A percentile compares a stretch with the other conserved stretches of the same genome.
Conservation (phyloP, 2,797 vertebrate genomes). For the Scyliorhinus canicula region DNA sequence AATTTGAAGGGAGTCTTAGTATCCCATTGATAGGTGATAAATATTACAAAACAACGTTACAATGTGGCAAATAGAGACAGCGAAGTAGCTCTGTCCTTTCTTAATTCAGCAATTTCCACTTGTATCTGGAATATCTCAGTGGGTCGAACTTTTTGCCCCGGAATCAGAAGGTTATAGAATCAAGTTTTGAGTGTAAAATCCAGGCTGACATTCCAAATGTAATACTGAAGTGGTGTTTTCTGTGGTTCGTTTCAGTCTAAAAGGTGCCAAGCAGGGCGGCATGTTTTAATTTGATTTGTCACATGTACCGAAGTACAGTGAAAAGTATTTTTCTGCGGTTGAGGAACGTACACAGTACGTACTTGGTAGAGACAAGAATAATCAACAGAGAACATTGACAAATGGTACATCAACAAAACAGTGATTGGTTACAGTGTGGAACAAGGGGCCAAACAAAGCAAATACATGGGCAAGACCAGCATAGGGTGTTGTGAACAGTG, state of each 20-base stretch:
- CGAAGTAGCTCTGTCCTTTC: neutral
- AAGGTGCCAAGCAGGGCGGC: neutral
- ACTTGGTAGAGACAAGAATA: no score
- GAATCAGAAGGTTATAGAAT: neutral
- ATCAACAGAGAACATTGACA: no score
- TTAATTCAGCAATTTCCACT: neutral
- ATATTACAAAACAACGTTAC: neutral
- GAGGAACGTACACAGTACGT: no score
- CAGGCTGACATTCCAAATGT: neutral
- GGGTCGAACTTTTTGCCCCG: neutral
- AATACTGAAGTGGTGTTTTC: neutral
- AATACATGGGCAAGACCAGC: no score
- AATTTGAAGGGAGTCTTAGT: neutral
- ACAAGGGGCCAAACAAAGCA: no score
- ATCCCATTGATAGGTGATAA: neutral
- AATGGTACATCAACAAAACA: no score
- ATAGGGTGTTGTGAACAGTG: no score
- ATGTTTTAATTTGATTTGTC: no score
- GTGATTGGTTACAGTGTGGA: no score
- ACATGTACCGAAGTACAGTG: no score
- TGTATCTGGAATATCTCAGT: neutral
- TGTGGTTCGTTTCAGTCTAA: neutral
- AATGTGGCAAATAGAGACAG: neutral
- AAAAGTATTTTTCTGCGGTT: no score
- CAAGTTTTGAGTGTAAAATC: neutral